These are phyloP conservation scores for Leptothorax acervorum DNA, from an alignment of 2,888 invertebrate genomes.

Conservation along the genomic window DNA sequence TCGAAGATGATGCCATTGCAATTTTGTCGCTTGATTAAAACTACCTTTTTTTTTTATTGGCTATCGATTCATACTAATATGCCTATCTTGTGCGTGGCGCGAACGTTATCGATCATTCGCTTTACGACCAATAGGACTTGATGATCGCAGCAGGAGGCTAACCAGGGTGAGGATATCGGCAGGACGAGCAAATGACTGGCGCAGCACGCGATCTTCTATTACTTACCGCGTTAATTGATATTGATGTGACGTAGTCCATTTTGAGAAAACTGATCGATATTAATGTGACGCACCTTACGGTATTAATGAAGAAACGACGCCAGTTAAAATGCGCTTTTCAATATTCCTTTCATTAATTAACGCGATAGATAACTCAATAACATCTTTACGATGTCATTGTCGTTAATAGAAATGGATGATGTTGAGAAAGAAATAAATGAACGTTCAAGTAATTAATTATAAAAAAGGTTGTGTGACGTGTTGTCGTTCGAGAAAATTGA, in stretches of 20 bases:
- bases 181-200: conserved; percentile 66
- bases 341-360: conserved; percentile 5
- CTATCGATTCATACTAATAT: conserved; percentile 58
- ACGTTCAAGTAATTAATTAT: not conserved
- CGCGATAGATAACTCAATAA: not conserved
- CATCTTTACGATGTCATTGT: not conserved
- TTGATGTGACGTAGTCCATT: conserved; percentile 75
- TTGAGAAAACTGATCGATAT: conserved; percentile 75
- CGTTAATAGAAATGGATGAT: not conserved
- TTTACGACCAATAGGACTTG: conserved; percentile 57
- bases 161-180: conserved; percentile 63
- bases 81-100: conserved; percentile 37
- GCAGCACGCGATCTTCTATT: conserved; percentile 77
- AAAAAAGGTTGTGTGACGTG: not conserved
- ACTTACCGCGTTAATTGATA: conserved; percentile 78
- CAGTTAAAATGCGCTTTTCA: not conserved
- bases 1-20: conserved; percentile 16
- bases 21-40: conserved; percentile 40
- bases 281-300: conserved; percentile 70
- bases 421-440: not conserved
- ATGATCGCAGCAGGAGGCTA: conserved; percentile 67
- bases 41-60: conserved; percentile 45
- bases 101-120: conserved; percentile 65
- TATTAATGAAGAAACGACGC: conserved; percentile 35
- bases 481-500: not conserved